These are phyloP conservation scores for Pseudococcus jackbeardsleyi DNA, from an alignment of 2,888 invertebrate genomes.

Conservation along the genomic window DNA sequence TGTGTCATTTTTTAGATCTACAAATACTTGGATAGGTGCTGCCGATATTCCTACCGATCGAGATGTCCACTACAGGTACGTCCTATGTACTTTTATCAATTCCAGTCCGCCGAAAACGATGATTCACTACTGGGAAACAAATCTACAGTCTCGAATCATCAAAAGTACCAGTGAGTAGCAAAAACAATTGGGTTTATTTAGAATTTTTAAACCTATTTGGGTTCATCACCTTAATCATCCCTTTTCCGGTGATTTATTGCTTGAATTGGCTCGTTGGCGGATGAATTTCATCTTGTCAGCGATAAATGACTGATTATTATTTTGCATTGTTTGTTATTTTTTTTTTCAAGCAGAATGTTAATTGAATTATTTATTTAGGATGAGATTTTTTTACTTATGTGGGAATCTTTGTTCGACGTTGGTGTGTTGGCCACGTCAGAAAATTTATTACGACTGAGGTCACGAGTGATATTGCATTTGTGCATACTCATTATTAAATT, in stretches of 20 bases:
- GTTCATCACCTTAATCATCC: not conserved
- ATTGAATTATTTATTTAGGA: not conserved
- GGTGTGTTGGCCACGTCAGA: not conserved
- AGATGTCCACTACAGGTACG: constrained; percentile 82
- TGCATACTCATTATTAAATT: not conserved
- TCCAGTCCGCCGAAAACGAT: constrained; percentile 52
- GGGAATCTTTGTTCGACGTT: not conserved
- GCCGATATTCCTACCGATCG: constrained; percentile 78
- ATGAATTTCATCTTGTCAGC: not conserved
- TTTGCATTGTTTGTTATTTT: not conserved
- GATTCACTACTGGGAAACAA: constrained; percentile 80
- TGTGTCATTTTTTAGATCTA: constrained; percentile 52
- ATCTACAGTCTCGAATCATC: constrained; percentile 79
- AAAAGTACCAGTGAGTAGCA: constrained; percentile 22
- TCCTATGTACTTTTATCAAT: constrained; percentile 69
- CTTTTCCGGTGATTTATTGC: constrained; percentile 5
- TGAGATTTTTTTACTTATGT: not conserved
- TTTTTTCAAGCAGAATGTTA: too few species aligned
- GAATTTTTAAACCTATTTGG: not conserved
- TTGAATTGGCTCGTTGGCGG: not conserved
- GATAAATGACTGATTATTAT: not conserved
- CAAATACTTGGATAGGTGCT: constrained; percentile 76
- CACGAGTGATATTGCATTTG: not conserved
- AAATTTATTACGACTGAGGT: not conserved
- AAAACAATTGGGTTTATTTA: not conserved